phyloP scores from a whole-genome alignment of 2,888 invertebrate genomes.

The Drosophila mayaguana region DNA sequence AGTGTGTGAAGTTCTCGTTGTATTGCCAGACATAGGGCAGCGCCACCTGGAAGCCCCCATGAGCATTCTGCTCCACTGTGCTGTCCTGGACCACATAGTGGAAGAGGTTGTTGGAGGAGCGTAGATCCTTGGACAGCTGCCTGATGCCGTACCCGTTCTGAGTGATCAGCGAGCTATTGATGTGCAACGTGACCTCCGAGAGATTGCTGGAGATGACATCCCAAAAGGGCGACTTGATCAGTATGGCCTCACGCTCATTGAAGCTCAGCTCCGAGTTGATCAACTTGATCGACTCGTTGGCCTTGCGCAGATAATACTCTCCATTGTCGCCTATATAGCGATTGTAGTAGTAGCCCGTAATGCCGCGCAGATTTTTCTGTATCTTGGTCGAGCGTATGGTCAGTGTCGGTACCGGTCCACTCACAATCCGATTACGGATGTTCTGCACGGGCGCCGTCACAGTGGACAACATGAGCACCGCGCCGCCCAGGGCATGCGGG shows the following conservation, averaged over 20 bases:
- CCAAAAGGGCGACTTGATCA: conserved; percentile 93
- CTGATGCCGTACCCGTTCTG: conserved; percentile 95
- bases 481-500: conserved; percentile 91
- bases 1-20: conserved; percentile 97
- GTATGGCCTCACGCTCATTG: conserved; percentile 92
- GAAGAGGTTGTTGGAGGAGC: conserved; percentile 98
- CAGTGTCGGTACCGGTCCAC: conserved; percentile 92
- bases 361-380: conserved; percentile 92
- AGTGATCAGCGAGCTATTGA: conserved; percentile 93
- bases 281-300: conserved; percentile 94
- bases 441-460: conserved; percentile 91
- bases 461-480: conserved; percentile 91
- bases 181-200: conserved; percentile 95
- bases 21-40: conserved; percentile 98
- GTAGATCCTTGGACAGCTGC: conserved; percentile 96
- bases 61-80: conserved; percentile 92
- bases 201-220: conserved; percentile 94
- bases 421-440: conserved; percentile 90
- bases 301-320: conserved; percentile 93
- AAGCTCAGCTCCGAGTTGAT: conserved; percentile 92
- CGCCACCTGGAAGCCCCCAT: conserved; percentile 93
- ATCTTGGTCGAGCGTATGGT: conserved; percentile 90
- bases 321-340: conserved; percentile 93
- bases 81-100: conserved; percentile 96
- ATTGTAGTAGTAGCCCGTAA: conserved; percentile 94